phyloP scores from a whole-genome alignment of 1,140 invertebrate species.

The Drosophila insularis region DNA sequence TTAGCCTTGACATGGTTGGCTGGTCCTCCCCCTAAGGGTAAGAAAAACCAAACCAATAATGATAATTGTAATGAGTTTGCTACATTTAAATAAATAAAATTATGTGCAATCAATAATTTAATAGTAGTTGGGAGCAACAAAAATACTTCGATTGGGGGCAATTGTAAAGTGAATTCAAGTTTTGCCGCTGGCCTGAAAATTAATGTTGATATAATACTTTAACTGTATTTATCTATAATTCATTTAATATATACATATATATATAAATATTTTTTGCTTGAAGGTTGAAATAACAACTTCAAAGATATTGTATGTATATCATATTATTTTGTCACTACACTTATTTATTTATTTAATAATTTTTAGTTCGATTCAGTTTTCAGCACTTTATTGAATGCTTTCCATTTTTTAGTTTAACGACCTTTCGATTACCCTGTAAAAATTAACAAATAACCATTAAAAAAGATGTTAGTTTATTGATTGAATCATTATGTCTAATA shows the following conservation, averaged over 20 bases:
- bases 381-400: slow-evolving; percentile 14
- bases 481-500: neutral
- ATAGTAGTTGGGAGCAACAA: slow-evolving; percentile 10
- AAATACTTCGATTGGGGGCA: slow-evolving; percentile 1
- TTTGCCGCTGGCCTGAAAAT: slow-evolving; percentile 34
- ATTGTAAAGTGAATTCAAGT: slow-evolving; percentile 7
- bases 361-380: slow-evolving; percentile 16
- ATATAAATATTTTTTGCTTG: slow-evolving; percentile 27
- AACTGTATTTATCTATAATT: slow-evolving; percentile 41
- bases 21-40: slow-evolving; percentile 30
- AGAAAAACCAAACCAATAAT: slow-evolving; percentile 37
- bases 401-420: neutral
- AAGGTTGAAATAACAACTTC: slow-evolving; percentile 31
- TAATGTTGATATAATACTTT: slow-evolving; percentile 9
- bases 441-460: neutral
- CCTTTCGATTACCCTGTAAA: neutral
- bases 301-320: slow-evolving; percentile 1
- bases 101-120: slow-evolving; percentile 59
- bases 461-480: neutral
- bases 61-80: slow-evolving; percentile 44
- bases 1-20: slow-evolving; percentile 49
- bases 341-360: slow-evolving; percentile 27
- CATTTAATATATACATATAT: neutral
- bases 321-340: slow-evolving; percentile 14
- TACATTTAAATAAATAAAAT: slow-evolving; percentile 70